These are phyloP conservation scores for Temnothorax longispinosus DNA, from an alignment of 1,140 invertebrate genomes.

Conservation along the genomic window DNA sequence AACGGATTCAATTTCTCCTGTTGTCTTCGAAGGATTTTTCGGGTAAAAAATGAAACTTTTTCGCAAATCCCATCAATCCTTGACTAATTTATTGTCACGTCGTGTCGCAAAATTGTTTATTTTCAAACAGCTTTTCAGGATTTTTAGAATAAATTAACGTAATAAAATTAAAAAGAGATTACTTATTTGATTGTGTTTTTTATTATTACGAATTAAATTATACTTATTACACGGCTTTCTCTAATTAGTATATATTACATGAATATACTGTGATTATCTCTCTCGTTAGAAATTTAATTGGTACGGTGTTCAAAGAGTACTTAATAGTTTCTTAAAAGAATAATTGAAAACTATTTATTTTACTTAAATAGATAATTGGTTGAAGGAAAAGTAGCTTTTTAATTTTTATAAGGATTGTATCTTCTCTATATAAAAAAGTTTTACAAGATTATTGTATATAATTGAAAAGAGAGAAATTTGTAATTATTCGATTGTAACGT, in stretches of 20 bases:
- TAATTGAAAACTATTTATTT: neutral
- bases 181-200: neutral
- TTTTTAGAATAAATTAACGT: neutral
- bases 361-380: neutral
- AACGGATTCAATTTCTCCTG: neutral
- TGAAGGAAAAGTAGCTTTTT: neutral
- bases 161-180: neutral
- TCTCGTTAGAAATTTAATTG: neutral
- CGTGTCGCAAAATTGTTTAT: neutral
- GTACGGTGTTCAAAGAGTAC: too few species aligned
- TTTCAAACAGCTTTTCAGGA: neutral
- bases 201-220: constrained; percentile 2
- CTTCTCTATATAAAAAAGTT: neutral
- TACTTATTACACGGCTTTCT: neutral
- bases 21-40: constrained; percentile 30
- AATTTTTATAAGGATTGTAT: neutral
- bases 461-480: neutral
- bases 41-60: neutral
- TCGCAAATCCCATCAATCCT: constrained; percentile 3
- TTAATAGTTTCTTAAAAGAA: neutral
- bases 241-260: neutral
- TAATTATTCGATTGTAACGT: neutral
- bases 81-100: neutral
- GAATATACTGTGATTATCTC: neutral
- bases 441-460: neutral